Evolutionary conservation across 2,113 vertebrate species (phyloP).

Genomic region (Rhabdomys dilectus): DNA sequence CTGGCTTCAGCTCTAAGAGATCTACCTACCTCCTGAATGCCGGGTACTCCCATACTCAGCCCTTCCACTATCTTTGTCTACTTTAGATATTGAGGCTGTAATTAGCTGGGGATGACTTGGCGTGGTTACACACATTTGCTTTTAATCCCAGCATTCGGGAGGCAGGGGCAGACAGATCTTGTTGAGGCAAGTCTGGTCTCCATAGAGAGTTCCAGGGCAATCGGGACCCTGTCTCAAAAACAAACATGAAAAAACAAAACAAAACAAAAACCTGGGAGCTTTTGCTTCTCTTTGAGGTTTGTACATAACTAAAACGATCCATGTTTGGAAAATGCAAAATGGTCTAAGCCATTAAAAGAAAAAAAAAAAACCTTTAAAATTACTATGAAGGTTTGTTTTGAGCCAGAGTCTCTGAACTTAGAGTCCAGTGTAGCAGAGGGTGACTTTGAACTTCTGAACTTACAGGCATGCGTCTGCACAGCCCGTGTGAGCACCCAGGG

Average conservation of each 20-base stretch:
- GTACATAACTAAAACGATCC: background rate
- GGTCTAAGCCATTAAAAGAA: background rate
- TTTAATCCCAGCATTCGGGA: background rate
- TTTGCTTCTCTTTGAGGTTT: background rate
- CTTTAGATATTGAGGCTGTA: background rate
- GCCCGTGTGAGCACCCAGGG: background rate
- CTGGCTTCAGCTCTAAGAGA: background rate
- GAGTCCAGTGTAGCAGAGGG: background rate
- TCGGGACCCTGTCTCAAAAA: background rate
- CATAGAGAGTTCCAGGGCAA: background rate
- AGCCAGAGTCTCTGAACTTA: background rate
- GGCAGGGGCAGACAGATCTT: background rate
- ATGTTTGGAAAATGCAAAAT: constrained; percentile 11
- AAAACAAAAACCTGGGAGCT: background rate
- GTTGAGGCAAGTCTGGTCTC: background rate
- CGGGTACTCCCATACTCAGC: background rate
- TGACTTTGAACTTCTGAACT: background rate
- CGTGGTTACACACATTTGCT: background rate
- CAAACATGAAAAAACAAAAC: background rate
- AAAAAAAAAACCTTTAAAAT: background rate
- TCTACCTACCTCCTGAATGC: too few species aligned
- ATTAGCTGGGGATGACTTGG: background rate
- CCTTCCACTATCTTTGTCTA: background rate
- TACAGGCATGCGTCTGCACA: background rate
- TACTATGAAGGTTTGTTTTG: background rate